Percentiles rank a stretch among this genome's conserved stretches.
Evolutionary conservation across 2,113 vertebrate species (phyloP).

Genomic region (Bathybates hornii): DNA sequence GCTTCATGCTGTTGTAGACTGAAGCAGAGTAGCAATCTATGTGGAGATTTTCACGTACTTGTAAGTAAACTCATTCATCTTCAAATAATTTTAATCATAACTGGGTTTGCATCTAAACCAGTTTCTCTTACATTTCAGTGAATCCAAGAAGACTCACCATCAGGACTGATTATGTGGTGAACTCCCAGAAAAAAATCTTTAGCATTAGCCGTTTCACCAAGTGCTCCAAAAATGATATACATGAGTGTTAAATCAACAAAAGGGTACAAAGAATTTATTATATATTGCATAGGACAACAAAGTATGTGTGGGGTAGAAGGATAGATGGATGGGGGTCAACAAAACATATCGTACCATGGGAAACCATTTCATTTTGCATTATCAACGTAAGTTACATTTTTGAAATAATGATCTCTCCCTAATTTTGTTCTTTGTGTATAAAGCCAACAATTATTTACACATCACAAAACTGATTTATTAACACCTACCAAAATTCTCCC

Average conservation of each 20-base stretch:
- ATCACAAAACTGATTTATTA: not conserved
- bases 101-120: not conserved
- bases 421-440: not conserved
- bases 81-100: not conserved
- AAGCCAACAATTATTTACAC: not conserved
- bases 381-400: not conserved
- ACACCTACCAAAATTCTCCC: not conserved
- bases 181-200: not conserved
- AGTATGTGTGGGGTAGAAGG: not conserved
- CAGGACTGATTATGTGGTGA: not conserved
- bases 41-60: not conserved
- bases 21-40: not conserved
- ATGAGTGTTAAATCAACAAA: not conserved
- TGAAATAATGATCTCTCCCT: not conserved
- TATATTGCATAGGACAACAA: not conserved
- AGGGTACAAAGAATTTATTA: not conserved
- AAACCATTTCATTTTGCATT: not conserved
- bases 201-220: not conserved
- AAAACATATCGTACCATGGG: not conserved
- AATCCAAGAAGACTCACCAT: not conserved
- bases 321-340: not conserved
- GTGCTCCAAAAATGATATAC: not conserved
- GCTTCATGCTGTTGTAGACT: not conserved
- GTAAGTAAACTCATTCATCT: accelerated
- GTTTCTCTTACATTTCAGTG: not conserved